Evolutionary conservation across 2,113 vertebrate genomes (phyloP).

Genomic region (Chelonoidis abingdonii): DNA sequence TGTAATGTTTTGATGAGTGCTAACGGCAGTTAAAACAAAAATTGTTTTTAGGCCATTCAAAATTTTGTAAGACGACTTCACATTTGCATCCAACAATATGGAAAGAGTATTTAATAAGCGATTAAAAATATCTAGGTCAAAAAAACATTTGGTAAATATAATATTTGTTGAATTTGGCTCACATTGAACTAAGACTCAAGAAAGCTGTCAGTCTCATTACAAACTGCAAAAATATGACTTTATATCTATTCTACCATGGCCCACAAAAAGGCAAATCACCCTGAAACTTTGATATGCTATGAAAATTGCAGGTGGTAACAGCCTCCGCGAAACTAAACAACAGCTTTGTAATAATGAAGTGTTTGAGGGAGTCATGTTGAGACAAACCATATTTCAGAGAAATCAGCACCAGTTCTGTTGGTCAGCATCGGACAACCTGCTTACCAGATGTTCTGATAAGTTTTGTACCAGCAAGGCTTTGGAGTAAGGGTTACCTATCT

Average conservation of each 20-base stretch:
- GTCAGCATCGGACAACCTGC: neutral
- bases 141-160: neutral
- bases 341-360: conserved; percentile 44
- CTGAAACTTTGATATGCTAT: conserved; percentile 21
- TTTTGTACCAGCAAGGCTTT: neutral
- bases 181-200: neutral
- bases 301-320: conserved; percentile 39
- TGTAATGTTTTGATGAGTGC: neutral
- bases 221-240: conserved; percentile 16
- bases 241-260: neutral
- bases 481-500: neutral
- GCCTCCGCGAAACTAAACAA: conserved; percentile 19
- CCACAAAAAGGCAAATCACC: neutral
- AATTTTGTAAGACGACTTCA: neutral
- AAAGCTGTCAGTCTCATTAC: neutral
- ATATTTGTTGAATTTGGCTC: neutral
- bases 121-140: neutral
- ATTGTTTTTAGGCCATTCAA: neutral
- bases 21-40: neutral
- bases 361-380: conserved; percentile 28
- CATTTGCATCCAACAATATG: neutral
- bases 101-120: neutral
- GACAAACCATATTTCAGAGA: conserved; percentile 27
- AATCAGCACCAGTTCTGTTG: neutral
- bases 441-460: neutral